Conservation (phyloP, 1,140 invertebrate species). For the Orussus abietinus region DNA sequence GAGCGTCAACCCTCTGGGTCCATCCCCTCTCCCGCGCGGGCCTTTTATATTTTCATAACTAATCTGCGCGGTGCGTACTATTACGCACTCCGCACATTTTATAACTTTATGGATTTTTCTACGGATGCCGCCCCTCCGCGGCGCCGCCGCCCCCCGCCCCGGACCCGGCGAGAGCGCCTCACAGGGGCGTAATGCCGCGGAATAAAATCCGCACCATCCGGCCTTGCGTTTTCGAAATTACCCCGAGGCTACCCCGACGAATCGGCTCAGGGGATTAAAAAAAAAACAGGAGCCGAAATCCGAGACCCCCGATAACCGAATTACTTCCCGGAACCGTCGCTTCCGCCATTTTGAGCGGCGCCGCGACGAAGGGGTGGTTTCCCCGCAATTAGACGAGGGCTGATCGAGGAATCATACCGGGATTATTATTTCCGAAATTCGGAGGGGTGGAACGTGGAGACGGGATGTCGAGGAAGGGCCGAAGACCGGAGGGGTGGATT, state of each 20-base stretch:
- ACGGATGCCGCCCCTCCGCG: conserved; percentile 21
- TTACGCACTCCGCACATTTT: conserved; percentile 50
- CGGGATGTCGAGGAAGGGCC: too few species aligned
- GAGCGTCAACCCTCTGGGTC: conserved; percentile 21
- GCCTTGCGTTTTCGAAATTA: too few species aligned
- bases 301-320: conserved; percentile 2
- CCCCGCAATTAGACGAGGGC: too few species aligned
- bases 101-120: conserved; percentile 52
- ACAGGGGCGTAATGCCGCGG: conserved; percentile 27
- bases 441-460: too few species aligned
- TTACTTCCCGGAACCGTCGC: background rate
- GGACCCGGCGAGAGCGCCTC: conserved; percentile 6
- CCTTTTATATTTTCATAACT: conserved; percentile 52
- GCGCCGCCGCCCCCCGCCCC: conserved; percentile 12
- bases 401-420: too few species aligned
- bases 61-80: conserved; percentile 50
- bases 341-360: background rate
- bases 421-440: too few species aligned
- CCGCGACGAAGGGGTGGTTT: too few species aligned
- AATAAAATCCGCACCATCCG: conserved; percentile 32
- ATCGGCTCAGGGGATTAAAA: conserved; percentile 7
- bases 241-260: too few species aligned
- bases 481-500: too few species aligned
- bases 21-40: conserved; percentile 30
- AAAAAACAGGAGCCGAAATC: conserved; percentile 13